These are phyloP conservation scores for Listrodromus nycthemerus DNA, from an alignment of 2,888 invertebrate species.

Conservation along the genomic window DNA sequence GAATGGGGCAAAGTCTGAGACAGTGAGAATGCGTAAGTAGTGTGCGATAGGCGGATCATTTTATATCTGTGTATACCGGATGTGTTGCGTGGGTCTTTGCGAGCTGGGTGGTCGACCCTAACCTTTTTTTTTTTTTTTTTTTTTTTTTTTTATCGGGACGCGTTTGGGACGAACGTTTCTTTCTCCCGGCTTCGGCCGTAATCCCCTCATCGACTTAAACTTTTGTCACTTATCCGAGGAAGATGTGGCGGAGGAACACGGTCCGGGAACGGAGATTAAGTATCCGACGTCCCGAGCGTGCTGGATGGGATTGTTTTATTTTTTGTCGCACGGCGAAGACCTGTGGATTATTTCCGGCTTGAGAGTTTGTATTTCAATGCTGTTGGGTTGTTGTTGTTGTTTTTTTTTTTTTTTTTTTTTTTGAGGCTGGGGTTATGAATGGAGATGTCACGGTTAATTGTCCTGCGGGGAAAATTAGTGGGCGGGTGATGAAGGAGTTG, in stretches of 20 bases:
- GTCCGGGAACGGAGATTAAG: not conserved
- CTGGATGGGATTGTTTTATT: slow-evolving; percentile 6
- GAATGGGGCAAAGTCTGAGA: not conserved
- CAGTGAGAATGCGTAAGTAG: not conserved
- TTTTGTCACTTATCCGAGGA: slow-evolving; percentile 42
- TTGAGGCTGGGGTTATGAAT: not conserved
- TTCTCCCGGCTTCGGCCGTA: not conserved
- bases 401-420: no score
- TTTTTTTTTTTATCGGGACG: slow-evolving; percentile 5
- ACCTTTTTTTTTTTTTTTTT: not conserved
- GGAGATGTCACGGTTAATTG: not conserved
- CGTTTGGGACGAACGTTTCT: not conserved
- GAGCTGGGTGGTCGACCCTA: slow-evolving; percentile 50
- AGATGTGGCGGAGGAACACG: not conserved
- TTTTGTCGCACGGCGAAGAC: not conserved
- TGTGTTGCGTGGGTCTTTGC: slow-evolving; percentile 38
- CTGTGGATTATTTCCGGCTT: slow-evolving; percentile 11
- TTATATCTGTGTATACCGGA: not conserved
- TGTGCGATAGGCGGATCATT: slow-evolving; percentile 1
- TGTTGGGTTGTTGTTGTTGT: not conserved
- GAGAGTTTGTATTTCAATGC: not conserved
- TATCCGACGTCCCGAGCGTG: not conserved
- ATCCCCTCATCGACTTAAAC: slow-evolving; percentile 36
- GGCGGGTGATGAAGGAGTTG: no score
- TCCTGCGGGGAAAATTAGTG: not conserved